A percentile compares a stretch with the other conserved stretches of the same genome.
Conservation (phyloP, 2,113 vertebrate species). For the Myrmophylax atrothorax region DNA sequence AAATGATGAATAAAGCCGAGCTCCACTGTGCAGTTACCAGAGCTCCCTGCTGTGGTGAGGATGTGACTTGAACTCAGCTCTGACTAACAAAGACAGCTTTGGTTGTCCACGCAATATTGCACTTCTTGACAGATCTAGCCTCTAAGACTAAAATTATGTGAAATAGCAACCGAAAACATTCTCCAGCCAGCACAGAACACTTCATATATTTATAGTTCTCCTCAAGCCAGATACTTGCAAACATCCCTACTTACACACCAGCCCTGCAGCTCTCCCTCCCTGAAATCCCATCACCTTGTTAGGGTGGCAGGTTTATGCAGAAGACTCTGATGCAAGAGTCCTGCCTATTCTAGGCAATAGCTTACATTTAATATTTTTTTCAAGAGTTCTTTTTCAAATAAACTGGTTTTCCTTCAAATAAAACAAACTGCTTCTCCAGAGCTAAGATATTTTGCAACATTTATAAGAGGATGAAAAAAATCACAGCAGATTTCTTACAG, state of each 20-base stretch:
- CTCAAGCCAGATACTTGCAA: background rate
- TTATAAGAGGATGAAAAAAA: background rate
- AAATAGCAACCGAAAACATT: background rate
- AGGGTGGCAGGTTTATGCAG: background rate
- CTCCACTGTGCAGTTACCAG: background rate
- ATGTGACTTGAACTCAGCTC: background rate
- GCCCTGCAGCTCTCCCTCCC: background rate
- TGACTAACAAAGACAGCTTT: background rate
- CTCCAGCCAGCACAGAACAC: background rate
- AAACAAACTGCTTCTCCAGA: background rate
- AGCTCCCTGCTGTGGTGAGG: background rate
- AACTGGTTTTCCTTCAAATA: background rate
- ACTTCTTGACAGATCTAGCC: background rate
- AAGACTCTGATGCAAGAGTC: background rate
- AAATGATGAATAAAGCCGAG: background rate
- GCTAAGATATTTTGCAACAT: background rate
- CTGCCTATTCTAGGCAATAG: background rate
- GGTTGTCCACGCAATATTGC: background rate
- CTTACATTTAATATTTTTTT: background rate
- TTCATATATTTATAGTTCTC: background rate
- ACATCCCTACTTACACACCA: background rate
- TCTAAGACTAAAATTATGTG: background rate
- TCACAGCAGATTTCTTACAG: conserved; percentile 13
- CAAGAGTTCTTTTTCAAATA: background rate
- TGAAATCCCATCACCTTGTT: background rate